A percentile compares a stretch with the other conserved stretches of the same genome.
Conservation (phyloP, 92 coral and sea anemone species). For the Heteractis magnifica region DNA sequence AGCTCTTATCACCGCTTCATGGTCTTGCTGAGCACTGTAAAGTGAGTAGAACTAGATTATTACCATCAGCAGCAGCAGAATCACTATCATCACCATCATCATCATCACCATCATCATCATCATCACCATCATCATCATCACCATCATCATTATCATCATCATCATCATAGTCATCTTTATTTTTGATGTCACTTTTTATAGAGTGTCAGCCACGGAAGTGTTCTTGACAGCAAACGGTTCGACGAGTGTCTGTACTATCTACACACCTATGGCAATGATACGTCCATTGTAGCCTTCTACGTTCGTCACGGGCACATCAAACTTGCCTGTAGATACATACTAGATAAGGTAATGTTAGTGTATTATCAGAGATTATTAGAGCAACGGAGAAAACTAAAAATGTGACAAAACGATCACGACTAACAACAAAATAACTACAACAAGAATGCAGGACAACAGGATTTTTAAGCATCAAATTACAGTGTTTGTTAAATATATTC, state of each 20-base stretch:
- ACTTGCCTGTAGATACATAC: constrained; percentile 87
- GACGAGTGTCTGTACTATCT: constrained; percentile 89
- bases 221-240: constrained; percentile 80
- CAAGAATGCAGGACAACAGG: too few species aligned
- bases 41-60: constrained; percentile 33
- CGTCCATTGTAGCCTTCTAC: constrained; percentile 81
- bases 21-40: constrained; percentile 73
- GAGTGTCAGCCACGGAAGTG: constrained; percentile 46
- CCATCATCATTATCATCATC: too few species aligned
- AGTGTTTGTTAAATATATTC: background rate
- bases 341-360: constrained; percentile 72
- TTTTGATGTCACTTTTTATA: background rate
- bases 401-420: too few species aligned
- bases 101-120: background rate
- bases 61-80: background rate
- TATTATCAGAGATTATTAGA: background rate
- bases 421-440: too few species aligned
- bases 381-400: too few species aligned
- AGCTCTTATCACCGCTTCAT: constrained; percentile 62
- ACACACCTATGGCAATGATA: constrained; percentile 72
- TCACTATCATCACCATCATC: background rate
- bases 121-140: background rate
- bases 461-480: background rate
- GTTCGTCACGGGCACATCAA: constrained; percentile 74
- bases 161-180: background rate